These are phyloP conservation scores for Stichodactyla helianthus DNA, from an alignment of 64 coral and sea anemone genomes.

Conservation along the genomic window DNA sequence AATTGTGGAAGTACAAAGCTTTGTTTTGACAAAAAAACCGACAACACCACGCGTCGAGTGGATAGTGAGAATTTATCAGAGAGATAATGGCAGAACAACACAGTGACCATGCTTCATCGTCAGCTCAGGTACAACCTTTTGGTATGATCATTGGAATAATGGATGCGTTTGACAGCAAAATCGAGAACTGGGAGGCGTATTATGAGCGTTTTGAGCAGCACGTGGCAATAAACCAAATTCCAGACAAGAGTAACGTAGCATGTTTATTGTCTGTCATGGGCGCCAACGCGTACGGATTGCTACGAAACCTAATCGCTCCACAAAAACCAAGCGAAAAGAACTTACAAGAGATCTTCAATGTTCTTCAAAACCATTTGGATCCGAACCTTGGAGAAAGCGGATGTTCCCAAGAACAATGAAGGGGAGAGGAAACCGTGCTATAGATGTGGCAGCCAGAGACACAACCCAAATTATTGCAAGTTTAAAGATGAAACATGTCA, in stretches of 20 bases:
- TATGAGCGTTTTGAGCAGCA: background rate
- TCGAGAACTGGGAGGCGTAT: background rate
- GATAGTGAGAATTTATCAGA: too few species aligned
- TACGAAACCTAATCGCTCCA: conserved; percentile 25
- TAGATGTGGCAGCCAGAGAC: too few species aligned
- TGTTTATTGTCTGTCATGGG: conserved; percentile 6
- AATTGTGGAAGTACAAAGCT: too few species aligned
- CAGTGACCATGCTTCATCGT: too few species aligned
- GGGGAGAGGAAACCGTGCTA: too few species aligned
- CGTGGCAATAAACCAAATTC: background rate
- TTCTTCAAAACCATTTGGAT: conserved; percentile 14
- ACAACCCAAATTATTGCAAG: too few species aligned
- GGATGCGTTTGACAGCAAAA: background rate
- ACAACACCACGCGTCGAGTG: too few species aligned
- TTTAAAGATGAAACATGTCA: too few species aligned
- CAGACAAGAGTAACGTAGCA: background rate
- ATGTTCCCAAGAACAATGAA: too few species aligned
- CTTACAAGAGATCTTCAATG: conserved; percentile 15
- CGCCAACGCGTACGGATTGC: conserved; percentile 23
- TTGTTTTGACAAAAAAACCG: too few species aligned
- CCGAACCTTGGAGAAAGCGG: too few species aligned
- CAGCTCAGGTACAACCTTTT: background rate
- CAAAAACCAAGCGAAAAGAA: conserved; percentile 21
- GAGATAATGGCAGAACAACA: too few species aligned
- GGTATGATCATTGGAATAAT: background rate